These are phyloP conservation scores for Capitulum mitella DNA, from an alignment of 2,888 invertebrate species.

Conservation along the genomic window DNA sequence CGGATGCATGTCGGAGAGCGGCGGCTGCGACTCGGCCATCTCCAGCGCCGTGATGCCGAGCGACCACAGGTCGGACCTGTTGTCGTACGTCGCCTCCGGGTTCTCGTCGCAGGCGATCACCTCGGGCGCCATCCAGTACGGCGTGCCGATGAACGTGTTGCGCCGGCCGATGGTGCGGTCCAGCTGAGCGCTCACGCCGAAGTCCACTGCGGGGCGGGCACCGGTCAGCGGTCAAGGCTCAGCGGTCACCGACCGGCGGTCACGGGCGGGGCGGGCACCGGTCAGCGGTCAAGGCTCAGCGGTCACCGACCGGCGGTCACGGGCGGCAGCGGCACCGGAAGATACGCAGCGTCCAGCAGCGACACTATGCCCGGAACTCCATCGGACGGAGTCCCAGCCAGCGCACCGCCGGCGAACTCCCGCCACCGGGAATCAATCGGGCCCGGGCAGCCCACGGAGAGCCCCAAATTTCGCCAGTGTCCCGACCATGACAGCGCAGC, in stretches of 20 bases:
- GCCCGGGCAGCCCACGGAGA: too few relatives aligned
- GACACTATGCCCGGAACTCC: too few relatives aligned
- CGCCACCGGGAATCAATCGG: too few relatives aligned
- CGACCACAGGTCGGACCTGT: slow-evolving; percentile 86
- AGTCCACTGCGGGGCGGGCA: slow-evolving; percentile 67
- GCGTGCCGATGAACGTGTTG: slow-evolving; percentile 98
- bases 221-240: too few relatives aligned
- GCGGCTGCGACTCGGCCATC: slow-evolving; percentile 99
- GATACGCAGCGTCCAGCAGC: too few relatives aligned
- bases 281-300: too few relatives aligned
- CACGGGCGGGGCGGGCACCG: not conserved
- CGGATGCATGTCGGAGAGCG: slow-evolving; percentile 97
- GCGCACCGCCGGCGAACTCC: too few relatives aligned
- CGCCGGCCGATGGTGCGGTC: slow-evolving; percentile 97
- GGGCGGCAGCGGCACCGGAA: not conserved
- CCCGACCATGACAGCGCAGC: too few relatives aligned
- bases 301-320: not conserved
- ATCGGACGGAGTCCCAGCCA: too few relatives aligned
- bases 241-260: not conserved
- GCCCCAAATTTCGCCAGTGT: too few relatives aligned
- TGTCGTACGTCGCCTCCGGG: slow-evolving; percentile 98
- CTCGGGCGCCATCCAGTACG: slow-evolving; percentile 99
- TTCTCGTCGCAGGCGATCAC: slow-evolving; percentile 99
- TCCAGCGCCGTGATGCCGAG: slow-evolving; percentile 96
- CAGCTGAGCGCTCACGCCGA: slow-evolving; percentile 97